Evolutionary conservation across 1,140 invertebrate genomes (phyloP).

Genomic region (Asobara japonica): DNA sequence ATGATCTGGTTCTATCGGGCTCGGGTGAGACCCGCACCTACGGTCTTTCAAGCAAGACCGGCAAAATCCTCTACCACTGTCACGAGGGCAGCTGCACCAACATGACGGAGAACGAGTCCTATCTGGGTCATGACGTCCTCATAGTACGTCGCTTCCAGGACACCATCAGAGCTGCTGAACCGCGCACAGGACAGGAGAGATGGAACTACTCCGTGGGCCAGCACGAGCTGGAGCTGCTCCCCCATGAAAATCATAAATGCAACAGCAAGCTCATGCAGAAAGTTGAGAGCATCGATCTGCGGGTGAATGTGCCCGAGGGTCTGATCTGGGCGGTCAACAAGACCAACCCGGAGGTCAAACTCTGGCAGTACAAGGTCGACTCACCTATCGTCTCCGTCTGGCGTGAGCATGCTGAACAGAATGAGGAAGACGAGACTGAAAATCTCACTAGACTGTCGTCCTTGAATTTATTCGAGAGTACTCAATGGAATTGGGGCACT

Average conservation of each 20-base stretch:
- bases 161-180: constrained; percentile 87
- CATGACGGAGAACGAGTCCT: constrained; percentile 61
- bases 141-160: constrained; percentile 84
- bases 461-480: constrained; percentile 80
- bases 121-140: constrained; percentile 71
- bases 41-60: constrained; percentile 79
- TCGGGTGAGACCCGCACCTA: constrained; percentile 75
- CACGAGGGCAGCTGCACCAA: constrained; percentile 77
- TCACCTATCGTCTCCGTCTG: constrained; percentile 87
- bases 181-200: constrained; percentile 82
- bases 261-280: constrained; percentile 54
- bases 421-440: not conserved
- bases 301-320: constrained; percentile 80
- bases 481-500: constrained; percentile 62
- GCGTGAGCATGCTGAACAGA: constrained; percentile 73
- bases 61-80: constrained; percentile 83
- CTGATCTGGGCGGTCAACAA: constrained; percentile 73
- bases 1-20: constrained; percentile 88
- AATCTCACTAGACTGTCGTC: constrained; percentile 69
- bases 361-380: constrained; percentile 83
- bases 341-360: constrained; percentile 65
- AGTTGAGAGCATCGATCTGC: constrained; percentile 68
- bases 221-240: constrained; percentile 78
- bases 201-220: constrained; percentile 97
- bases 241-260: constrained; percentile 66